Percentiles rank a stretch among this genome's conserved stretches.
phyloP scores from a whole-genome alignment of 2,888 invertebrate genomes.

The Mantis religiosa region DNA sequence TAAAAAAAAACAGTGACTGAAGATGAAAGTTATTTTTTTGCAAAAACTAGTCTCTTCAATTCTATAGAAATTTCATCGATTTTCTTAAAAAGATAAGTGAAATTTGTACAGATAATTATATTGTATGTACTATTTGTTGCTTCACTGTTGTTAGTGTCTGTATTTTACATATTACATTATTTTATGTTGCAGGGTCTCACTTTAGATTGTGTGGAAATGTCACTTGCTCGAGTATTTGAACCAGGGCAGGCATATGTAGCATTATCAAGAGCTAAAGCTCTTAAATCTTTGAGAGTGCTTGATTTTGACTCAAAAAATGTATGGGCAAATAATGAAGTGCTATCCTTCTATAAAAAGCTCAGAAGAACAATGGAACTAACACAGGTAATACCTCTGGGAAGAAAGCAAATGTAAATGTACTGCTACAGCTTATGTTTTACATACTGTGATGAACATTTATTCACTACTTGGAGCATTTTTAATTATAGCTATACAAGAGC shows the following conservation, averaged over 20 bases:
- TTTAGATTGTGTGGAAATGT: conserved; percentile 93
- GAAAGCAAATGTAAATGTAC: not conserved
- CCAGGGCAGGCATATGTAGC: conserved; percentile 96
- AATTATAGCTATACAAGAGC: too few relatives aligned
- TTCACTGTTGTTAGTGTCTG: too few relatives aligned
- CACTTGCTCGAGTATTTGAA: conserved; percentile 85
- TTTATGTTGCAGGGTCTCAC: conserved; percentile 74
- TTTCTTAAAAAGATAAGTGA: too few relatives aligned
- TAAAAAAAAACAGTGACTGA: too few relatives aligned
- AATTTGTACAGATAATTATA: too few relatives aligned
- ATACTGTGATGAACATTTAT: not conserved
- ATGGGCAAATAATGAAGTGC: conserved; percentile 80
- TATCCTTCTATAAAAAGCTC: conserved; percentile 75
- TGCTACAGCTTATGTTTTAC: not conserved
- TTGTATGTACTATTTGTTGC: too few relatives aligned
- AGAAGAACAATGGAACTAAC: conserved; percentile 60
- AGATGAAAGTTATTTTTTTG: too few relatives aligned
- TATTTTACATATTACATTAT: too few relatives aligned
- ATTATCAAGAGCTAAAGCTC: conserved; percentile 82
- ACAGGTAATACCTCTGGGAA: conserved; percentile 53
- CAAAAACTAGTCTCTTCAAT: too few relatives aligned
- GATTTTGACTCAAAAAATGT: conserved; percentile 85
- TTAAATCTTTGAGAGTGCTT: conserved; percentile 77
- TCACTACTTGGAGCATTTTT: too few relatives aligned
- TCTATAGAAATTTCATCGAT: too few relatives aligned